Percentiles rank a stretch among this genome's conserved stretches.
These are phyloP conservation scores for Sebastes paucispinis DNA, from an alignment of 2,797 vertebrate species.

Conservation along the genomic window DNA sequence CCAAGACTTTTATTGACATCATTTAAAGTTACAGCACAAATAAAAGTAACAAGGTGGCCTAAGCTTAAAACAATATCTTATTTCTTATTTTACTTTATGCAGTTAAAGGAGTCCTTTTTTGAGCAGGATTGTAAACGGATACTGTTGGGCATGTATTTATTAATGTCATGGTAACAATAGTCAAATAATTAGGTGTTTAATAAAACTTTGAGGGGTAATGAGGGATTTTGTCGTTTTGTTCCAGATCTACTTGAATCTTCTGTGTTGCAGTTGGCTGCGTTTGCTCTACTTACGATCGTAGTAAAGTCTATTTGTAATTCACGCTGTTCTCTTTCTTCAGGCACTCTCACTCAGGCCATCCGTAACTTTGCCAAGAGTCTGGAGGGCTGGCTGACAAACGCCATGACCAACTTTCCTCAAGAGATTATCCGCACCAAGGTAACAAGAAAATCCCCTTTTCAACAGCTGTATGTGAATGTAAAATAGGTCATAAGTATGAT, in stretches of 20 bases:
- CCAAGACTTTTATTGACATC: constrained; percentile 23
- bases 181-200: constrained; percentile 35
- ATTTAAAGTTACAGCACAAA: constrained; percentile 13
- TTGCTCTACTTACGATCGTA: background rate
- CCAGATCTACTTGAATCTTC: background rate
- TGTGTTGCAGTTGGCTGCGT: background rate
- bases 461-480: background rate
- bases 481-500: background rate
- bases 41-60: constrained; percentile 10
- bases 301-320: constrained; percentile 16
- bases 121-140: background rate
- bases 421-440: constrained; percentile 96
- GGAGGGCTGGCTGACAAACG: constrained; percentile 95
- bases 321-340: constrained; percentile 70
- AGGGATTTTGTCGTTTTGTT: background rate
- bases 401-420: constrained; percentile 94
- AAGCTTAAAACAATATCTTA: background rate
- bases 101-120: background rate
- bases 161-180: constrained; percentile 41
- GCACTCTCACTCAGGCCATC: constrained; percentile 96
- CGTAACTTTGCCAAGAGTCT: constrained; percentile 98
- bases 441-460: constrained; percentile 12
- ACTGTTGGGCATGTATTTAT: constrained; percentile 7
- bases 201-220: constrained; percentile 18
- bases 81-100: constrained; percentile 2